These are phyloP conservation scores for Blastobasis adustella DNA, from an alignment of 2,888 invertebrate genomes.

Conservation along the genomic window DNA sequence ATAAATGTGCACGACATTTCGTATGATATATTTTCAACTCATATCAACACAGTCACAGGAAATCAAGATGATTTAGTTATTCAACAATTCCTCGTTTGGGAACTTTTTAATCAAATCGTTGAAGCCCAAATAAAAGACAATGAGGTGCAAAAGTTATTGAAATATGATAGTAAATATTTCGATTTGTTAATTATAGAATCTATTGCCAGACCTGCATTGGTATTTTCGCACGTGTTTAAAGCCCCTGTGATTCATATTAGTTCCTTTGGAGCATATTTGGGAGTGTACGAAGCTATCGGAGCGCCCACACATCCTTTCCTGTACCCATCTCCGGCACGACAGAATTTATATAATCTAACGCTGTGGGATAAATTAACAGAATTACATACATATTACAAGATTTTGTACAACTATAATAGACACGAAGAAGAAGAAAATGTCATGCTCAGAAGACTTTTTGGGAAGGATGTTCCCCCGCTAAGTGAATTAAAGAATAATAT, in stretches of 20 bases:
- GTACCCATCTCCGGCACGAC: constrained; percentile 21
- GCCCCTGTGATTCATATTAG: constrained; percentile 38
- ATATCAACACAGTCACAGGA: constrained; percentile 5
- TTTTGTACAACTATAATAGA: constrained; percentile 8
- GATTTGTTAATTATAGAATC: constrained; percentile 39
- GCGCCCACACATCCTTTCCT: constrained; percentile 27
- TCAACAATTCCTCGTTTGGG: neutral
- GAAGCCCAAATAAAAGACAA: constrained; percentile 5
- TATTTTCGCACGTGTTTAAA: constrained; percentile 29
- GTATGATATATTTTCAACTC: constrained; percentile 19
- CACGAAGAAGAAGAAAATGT: constrained; percentile 18
- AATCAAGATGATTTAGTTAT: constrained; percentile 1
- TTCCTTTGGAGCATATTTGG: constrained; percentile 25
- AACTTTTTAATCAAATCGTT: constrained; percentile 3
- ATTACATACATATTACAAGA: constrained; percentile 12
- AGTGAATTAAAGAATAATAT: constrained; percentile 16
- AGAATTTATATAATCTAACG: constrained; percentile 23
- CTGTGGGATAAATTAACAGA: constrained; percentile 28
- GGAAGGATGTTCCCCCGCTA: constrained; percentile 16
- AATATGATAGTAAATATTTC: constrained; percentile 17
- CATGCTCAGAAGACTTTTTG: constrained; percentile 21
- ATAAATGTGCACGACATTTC: constrained; percentile 38
- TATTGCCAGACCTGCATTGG: constrained; percentile 19
- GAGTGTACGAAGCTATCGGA: constrained; percentile 22
- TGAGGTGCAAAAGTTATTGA: constrained; percentile 9